Conservation (phyloP, 2,113 vertebrate species). For the Sebastes schlegelii region DNA sequence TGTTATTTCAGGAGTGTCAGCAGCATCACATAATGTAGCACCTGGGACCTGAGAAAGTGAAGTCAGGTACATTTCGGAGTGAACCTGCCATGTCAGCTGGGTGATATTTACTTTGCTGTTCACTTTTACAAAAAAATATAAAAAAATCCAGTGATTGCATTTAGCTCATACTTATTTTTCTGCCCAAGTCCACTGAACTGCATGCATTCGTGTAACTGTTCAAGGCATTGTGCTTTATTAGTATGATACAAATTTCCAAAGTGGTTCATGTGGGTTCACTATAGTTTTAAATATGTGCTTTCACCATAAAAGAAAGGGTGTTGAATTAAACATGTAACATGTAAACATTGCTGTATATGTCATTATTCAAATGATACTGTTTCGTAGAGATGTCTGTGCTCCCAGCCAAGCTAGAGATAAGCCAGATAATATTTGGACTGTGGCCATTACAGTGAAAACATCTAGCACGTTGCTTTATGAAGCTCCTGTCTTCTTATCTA, state of each 20-base stretch:
- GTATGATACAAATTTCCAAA: not conserved
- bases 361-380: not conserved
- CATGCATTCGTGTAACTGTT: not conserved
- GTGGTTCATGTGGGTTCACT: no score
- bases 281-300: not conserved
- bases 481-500: not conserved
- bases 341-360: not conserved
- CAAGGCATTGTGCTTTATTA: not conserved
- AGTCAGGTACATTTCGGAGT: not conserved
- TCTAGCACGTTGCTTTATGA: not conserved
- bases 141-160: not conserved
- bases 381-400: not conserved
- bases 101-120: not conserved
- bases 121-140: not conserved
- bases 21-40: not conserved
- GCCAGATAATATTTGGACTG: not conserved
- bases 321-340: not conserved
- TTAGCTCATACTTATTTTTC: not conserved
- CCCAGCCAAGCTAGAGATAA: no score
- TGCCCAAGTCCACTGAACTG: not conserved
- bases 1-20: not conserved
- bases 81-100: not conserved
- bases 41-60: slow-evolving; percentile 8
- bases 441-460: not conserved
- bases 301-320: not conserved